Conservation (phyloP, 1,140 invertebrate genomes). For the Pteromalus puparum region DNA sequence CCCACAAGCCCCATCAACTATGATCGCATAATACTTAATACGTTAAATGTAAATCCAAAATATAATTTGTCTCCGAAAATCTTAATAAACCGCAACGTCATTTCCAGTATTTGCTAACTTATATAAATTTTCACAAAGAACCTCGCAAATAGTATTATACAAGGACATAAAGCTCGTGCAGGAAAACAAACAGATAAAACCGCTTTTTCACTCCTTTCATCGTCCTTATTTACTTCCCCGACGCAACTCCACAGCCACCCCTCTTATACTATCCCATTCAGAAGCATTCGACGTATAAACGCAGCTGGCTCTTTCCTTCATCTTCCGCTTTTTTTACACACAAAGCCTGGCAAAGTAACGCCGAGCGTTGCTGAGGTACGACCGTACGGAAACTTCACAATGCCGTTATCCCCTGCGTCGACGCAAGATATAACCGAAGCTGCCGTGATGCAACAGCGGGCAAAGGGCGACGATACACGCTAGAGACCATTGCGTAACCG, state of each 20-base stretch:
- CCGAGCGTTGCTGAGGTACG: not conserved
- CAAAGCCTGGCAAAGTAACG: not conserved
- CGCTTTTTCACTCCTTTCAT: conserved; percentile 19
- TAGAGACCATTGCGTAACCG: not conserved
- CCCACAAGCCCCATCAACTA: too few species aligned
- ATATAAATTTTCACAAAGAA: not conserved
- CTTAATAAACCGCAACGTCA: not conserved
- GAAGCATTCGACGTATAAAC: not conserved
- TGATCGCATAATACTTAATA: too few species aligned
- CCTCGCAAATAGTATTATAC: not conserved
- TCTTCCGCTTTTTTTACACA: not conserved
- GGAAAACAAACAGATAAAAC: conserved; percentile 28
- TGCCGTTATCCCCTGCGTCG: not conserved
- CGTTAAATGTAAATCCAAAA: too few species aligned
- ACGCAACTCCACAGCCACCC: not conserved
- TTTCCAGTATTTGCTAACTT: not conserved
- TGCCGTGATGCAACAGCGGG: too few species aligned
- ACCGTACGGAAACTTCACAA: not conserved
- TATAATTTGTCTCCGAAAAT: too few species aligned
- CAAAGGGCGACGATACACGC: not conserved
- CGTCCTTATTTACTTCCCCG: conserved; percentile 1
- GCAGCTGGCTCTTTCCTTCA: not conserved
- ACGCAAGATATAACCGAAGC: not conserved
- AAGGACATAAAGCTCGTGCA: not conserved
- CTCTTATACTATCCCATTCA: not conserved